Conservation (phyloP, 2,113 vertebrate species). For the Myrmecophaga tridactyla region DNA sequence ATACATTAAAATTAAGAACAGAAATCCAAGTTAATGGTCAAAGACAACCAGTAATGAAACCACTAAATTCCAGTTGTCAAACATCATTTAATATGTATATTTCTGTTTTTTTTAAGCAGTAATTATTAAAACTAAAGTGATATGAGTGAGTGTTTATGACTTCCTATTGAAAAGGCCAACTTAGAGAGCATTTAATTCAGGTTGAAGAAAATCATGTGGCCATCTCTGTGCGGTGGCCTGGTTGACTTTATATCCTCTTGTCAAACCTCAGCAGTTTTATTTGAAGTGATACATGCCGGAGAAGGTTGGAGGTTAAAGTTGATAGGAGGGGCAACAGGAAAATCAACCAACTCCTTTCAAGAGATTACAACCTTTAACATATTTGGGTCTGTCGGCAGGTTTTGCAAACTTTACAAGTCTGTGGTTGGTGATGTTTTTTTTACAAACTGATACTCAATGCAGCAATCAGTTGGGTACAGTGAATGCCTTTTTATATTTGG, state of each 20-base stretch:
- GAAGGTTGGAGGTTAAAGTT: slow-evolving; percentile 96
- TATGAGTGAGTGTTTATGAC: slow-evolving; percentile 87
- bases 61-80: slow-evolving; percentile 96
- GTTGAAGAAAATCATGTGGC: slow-evolving; percentile 85
- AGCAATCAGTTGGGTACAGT: slow-evolving; percentile 83
- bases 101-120: slow-evolving; percentile 83
- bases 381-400: slow-evolving; percentile 85
- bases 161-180: slow-evolving; percentile 84
- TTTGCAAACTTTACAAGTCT: slow-evolving; percentile 80
- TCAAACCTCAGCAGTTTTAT: slow-evolving; percentile 89
- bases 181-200: slow-evolving; percentile 81
- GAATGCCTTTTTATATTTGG: slow-evolving; percentile 77
- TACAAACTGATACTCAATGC: slow-evolving; percentile 82
- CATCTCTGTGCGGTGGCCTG: slow-evolving; percentile 85
- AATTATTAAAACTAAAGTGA: slow-evolving; percentile 92
- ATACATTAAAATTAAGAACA: slow-evolving; percentile 91
- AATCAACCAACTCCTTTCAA: slow-evolving; percentile 86
- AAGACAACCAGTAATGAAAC: slow-evolving; percentile 95
- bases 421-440: slow-evolving; percentile 81
- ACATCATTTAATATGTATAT: slow-evolving; percentile 97
- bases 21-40: slow-evolving; percentile 93
- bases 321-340: slow-evolving; percentile 92
- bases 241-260: slow-evolving; percentile 88
- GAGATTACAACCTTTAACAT: slow-evolving; percentile 91
- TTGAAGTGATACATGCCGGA: slow-evolving; percentile 89